phyloP scores from a whole-genome alignment of 2,888 invertebrate genomes.

The Glyphotaelius pellucidus region DNA sequence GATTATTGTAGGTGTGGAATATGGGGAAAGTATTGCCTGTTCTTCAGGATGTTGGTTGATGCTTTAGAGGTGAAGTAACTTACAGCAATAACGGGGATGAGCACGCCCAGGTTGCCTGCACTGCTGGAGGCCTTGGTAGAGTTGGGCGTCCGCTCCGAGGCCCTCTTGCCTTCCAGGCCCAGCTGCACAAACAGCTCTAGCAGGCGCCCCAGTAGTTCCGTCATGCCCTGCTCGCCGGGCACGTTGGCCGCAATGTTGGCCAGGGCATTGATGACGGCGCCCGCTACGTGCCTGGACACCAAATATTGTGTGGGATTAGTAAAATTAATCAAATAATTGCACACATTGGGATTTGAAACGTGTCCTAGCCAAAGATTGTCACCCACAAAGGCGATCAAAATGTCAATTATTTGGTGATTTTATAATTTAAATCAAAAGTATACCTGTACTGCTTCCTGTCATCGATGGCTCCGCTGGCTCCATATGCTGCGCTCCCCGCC shows the following conservation, averaged over 20 bases:
- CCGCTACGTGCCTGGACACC: slow-evolving; percentile 87
- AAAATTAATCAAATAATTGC: too few relatives aligned
- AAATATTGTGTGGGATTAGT: background rate
- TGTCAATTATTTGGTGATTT: too few relatives aligned
- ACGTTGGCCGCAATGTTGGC: slow-evolving; percentile 97
- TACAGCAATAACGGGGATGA: slow-evolving; percentile 98
- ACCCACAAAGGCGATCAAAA: too few relatives aligned
- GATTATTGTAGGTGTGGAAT: too few relatives aligned
- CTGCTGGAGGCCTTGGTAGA: slow-evolving; percentile 92
- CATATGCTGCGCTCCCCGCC: slow-evolving; percentile 88
- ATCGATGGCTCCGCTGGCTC: slow-evolving; percentile 76
- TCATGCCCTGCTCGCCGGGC: slow-evolving; percentile 89
- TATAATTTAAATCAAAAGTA: slow-evolving; percentile 68
- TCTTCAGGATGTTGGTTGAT: too few relatives aligned
- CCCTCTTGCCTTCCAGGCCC: slow-evolving; percentile 96
- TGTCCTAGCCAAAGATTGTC: too few relatives aligned
- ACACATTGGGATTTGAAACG: too few relatives aligned
- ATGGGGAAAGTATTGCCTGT: too few relatives aligned
- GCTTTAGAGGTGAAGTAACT: slow-evolving; percentile 66
- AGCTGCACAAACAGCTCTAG: slow-evolving; percentile 98
- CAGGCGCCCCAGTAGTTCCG: slow-evolving; percentile 91
- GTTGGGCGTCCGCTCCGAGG: slow-evolving; percentile 93
- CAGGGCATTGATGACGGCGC: slow-evolving; percentile 96
- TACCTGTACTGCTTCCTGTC: slow-evolving; percentile 79
- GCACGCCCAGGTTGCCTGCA: slow-evolving; percentile 97